phyloP scores from a whole-genome alignment of 2,797 vertebrate genomes.

The Propithecus deckenii region DNA sequence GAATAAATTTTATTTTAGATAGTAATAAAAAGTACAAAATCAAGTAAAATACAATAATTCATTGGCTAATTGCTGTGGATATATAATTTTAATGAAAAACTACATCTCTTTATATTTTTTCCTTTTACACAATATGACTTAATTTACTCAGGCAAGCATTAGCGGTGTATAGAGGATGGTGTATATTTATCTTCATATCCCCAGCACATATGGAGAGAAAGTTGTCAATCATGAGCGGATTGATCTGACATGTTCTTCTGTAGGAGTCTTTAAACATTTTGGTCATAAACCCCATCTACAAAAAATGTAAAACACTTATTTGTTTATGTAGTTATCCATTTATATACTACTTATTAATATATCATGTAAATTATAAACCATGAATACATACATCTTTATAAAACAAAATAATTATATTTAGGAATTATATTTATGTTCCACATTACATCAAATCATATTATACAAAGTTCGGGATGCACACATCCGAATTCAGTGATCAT shows the following conservation, averaged over 20 bases:
- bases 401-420: neutral
- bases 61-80: neutral
- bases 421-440: neutral
- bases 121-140: neutral
- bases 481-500: neutral
- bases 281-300: neutral
- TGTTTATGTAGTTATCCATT: neutral
- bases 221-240: neutral
- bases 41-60: neutral
- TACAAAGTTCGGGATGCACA: neutral
- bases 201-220: neutral
- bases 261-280: neutral
- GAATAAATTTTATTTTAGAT: neutral
- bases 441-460: neutral
- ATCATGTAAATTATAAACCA: neutral
- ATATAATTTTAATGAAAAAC: neutral
- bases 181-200: neutral
- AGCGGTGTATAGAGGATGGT: neutral
- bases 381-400: neutral
- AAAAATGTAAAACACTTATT: neutral
- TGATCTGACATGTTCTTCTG: neutral
- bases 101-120: neutral
- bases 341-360: neutral
- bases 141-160: neutral
- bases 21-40: neutral